Percentiles rank a stretch among this genome's conserved stretches.
phyloP scores from a whole-genome alignment of 2,888 invertebrate genomes.

The Chymomyza caudatula region DNA sequence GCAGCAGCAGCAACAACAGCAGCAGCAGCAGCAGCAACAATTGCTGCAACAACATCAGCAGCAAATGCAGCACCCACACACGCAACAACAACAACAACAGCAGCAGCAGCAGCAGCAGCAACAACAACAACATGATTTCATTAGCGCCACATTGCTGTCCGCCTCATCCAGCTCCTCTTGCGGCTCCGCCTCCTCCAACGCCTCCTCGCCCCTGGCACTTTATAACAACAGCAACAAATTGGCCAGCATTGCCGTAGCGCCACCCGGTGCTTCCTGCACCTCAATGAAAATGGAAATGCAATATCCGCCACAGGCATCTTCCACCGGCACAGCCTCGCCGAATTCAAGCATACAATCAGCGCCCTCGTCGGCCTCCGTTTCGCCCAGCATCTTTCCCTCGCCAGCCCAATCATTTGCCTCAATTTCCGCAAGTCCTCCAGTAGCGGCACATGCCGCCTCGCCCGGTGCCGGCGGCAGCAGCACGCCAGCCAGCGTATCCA shows the following conservation, averaged over 20 bases:
- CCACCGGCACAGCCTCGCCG: slow-evolving; percentile 76
- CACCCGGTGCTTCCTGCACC: slow-evolving; percentile 25
- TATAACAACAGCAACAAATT: slow-evolving; percentile 32
- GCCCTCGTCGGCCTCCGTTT: slow-evolving; percentile 76
- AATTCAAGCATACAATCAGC: slow-evolving; percentile 76
- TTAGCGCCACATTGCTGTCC: slow-evolving; percentile 46
- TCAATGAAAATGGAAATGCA: slow-evolving; percentile 74
- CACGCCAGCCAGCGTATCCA: slow-evolving; percentile 27
- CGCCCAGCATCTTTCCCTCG: slow-evolving; percentile 76
- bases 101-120: slow-evolving; percentile 35
- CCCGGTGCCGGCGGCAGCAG: slow-evolving; percentile 30
- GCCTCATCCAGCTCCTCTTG: slow-evolving; percentile 16
- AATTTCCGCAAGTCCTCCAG: slow-evolving; percentile 69
- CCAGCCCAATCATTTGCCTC: slow-evolving; percentile 75
- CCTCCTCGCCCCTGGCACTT: slow-evolving; percentile 31
- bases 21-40: slow-evolving; percentile 23
- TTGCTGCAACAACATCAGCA: slow-evolving; percentile 32
- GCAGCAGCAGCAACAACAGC: slow-evolving; percentile 43
- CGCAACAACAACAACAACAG: slow-evolving; percentile 33
- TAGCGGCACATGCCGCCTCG: slow-evolving; percentile 44
- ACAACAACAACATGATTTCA: slow-evolving; percentile 47
- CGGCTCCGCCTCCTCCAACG: slow-evolving; percentile 23
- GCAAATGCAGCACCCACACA: slow-evolving; percentile 19
- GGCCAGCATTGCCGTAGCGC: slow-evolving; percentile 16
- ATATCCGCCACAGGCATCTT: slow-evolving; percentile 77